Conservation (phyloP, 2,888 invertebrate genomes). For the Netelia inedita region DNA sequence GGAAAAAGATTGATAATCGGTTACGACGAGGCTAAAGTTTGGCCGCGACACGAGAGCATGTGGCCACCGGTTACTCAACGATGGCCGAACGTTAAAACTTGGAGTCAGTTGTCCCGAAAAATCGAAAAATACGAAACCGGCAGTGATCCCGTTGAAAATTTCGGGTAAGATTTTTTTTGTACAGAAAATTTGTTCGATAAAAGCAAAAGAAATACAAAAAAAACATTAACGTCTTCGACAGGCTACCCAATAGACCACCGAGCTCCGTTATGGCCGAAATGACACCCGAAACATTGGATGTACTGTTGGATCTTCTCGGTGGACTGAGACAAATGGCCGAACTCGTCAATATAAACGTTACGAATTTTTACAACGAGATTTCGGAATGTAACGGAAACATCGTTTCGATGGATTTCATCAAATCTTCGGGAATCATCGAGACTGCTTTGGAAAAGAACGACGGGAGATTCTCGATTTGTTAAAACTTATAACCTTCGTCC, state of each 20-base stretch:
- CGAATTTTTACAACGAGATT: conserved; percentile 88
- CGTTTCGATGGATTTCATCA: conserved; percentile 91
- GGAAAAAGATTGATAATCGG: conserved; percentile 86
- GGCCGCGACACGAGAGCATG: conserved; percentile 79
- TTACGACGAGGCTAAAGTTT: conserved; percentile 85
- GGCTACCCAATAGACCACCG: conserved; percentile 72
- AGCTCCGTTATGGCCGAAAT: conserved; percentile 91
- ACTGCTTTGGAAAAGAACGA: conserved; percentile 79
- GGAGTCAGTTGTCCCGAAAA: conserved; percentile 86
- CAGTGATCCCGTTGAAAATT: conserved; percentile 13
- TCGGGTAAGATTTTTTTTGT: conserved; percentile 3
- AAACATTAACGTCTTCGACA: conserved; percentile 3
- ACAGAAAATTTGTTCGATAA: not conserved
- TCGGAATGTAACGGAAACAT: conserved; percentile 90
- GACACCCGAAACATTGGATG: conserved; percentile 89
- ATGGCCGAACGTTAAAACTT: conserved; percentile 89
- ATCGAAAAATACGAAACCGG: conserved; percentile 78
- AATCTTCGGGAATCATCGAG: conserved; percentile 90
- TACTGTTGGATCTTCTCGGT: conserved; percentile 87
- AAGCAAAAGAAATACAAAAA: conserved; percentile 50
- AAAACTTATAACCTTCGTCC: conserved; percentile 17
- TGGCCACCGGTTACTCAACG: conserved; percentile 88
- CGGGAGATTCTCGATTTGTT: conserved; percentile 73
- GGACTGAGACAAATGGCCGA: conserved; percentile 89
- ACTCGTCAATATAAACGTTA: conserved; percentile 89